A percentile compares a stretch with the other conserved stretches of the same genome.
These are phyloP conservation scores for Cotesia vestalis DNA, from an alignment of 1,140 invertebrate genomes.

Conservation along the genomic window DNA sequence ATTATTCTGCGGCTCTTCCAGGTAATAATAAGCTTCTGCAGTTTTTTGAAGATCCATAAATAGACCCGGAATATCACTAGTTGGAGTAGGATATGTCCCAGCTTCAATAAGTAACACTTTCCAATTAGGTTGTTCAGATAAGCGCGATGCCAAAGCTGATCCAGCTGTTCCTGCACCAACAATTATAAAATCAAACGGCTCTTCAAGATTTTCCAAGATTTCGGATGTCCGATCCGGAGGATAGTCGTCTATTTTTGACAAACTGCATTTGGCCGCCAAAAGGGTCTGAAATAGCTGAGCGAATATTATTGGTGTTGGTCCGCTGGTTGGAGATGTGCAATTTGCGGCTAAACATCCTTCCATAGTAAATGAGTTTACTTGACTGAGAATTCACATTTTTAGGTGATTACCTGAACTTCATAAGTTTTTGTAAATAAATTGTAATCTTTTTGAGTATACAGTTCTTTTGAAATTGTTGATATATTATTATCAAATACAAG, in stretches of 20 bases:
- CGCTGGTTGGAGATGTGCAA: conserved; percentile 43
- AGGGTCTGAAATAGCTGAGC: conserved; percentile 63
- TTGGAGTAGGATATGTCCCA: conserved; percentile 61
- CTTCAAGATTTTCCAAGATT: conserved; percentile 52
- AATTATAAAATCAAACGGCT: conserved; percentile 67
- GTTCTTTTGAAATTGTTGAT: too few species aligned
- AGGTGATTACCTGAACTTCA: too few species aligned
- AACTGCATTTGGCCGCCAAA: conserved; percentile 65
- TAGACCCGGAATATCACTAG: conserved; percentile 66
- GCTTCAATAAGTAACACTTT: conserved; percentile 68
- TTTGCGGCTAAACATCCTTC: conserved; percentile 4
- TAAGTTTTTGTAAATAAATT: too few species aligned
- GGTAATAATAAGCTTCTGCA: too few species aligned
- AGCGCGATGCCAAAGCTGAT: conserved; percentile 71
- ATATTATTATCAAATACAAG: too few species aligned
- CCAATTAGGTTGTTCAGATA: too few species aligned
- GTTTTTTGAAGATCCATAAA: conserved; percentile 64
- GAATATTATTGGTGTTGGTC: conserved; percentile 45
- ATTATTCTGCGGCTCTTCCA: conserved; percentile 68
- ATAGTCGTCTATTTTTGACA: conserved; percentile 49
- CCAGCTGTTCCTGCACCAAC: conserved; percentile 74
- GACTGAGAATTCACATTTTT: too few species aligned
- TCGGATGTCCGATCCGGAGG: conserved; percentile 59
- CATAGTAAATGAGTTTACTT: too few species aligned
- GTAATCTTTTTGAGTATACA: too few species aligned